phyloP scores from a whole-genome alignment of 2,113 vertebrate species.

The Nesoenas mayeri region DNA sequence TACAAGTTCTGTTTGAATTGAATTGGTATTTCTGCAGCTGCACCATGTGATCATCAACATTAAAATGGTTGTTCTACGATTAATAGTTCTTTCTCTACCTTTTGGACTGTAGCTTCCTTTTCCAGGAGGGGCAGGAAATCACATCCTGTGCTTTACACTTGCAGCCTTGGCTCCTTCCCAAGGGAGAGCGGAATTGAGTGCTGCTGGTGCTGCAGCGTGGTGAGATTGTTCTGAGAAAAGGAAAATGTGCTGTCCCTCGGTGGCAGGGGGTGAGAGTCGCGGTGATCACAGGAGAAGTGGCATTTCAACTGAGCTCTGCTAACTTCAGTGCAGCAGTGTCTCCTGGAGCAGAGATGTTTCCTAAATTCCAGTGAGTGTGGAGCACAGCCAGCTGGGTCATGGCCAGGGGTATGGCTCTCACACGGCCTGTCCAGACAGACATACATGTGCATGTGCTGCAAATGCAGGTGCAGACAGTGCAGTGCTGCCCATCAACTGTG shows the following conservation, averaged over 20 bases:
- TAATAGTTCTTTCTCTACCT: conserved; percentile 57
- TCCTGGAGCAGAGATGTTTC: not conserved
- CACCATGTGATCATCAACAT: conserved; percentile 13
- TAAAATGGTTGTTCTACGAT: conserved; percentile 55
- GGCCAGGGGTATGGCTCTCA: not conserved
- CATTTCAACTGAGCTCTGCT: not conserved
- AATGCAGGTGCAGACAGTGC: not conserved
- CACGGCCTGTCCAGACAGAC: rapidly evolving
- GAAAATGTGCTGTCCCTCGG: not conserved
- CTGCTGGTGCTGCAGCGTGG: conserved; percentile 5
- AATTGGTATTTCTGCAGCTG: conserved; percentile 21
- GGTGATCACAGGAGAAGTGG: not conserved
- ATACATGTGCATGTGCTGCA: rapidly evolving
- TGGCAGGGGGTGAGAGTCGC: not conserved
- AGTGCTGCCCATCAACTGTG: rapidly evolving
- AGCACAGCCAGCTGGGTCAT: not conserved
- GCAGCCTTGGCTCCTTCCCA: conserved; percentile 41
- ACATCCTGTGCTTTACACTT: conserved; percentile 40
- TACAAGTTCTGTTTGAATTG: conserved; percentile 32
- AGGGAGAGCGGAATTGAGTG: not conserved
- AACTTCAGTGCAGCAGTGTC: not conserved
- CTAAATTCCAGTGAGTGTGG: not conserved
- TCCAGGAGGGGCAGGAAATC: conserved; percentile 53
- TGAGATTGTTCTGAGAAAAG: not conserved
- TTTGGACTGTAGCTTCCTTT: conserved; percentile 50